Base-by-base conservation (phyloP, 2,113 vertebrate genomes). In the Panthera uncia region DNA sequence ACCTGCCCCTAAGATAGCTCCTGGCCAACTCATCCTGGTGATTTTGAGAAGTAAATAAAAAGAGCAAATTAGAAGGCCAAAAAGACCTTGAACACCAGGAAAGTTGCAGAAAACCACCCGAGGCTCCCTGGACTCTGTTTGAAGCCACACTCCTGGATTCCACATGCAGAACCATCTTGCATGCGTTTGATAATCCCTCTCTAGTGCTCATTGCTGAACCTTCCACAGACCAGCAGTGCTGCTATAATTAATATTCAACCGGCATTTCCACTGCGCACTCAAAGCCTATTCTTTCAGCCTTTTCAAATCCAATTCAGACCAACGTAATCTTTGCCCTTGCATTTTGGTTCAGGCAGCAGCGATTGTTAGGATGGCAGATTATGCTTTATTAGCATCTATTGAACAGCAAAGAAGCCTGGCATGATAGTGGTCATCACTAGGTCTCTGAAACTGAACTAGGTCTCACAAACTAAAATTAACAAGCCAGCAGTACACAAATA, bases 241-340 rank as follows among this genome's bases (percentile, higher is more conserved):
- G 0, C 86, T 33, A 4, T 41, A 71, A 97, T 98, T 97, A 97
- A 95, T 73, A 98, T 98, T 93, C 97, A 86, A 27, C 78, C 38
- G 50, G 87, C 96, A 95, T 96, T 95, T 80, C 97, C 91, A 88
- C 96, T 92, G 96, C 82, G 1, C 83, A 80, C 80, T 55, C 93
- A 41, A 86, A 93, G 74, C 50, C 96, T 93, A 91, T 71, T 89
- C 97, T 92, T 82, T 89, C 92, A 93, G 97, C 86, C 95, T 97
- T 97, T 98, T 97, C 89, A 84, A 97, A 97, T 97, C 94, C 92
- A 98, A 85, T 97, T 97, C 97, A 90, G 52, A 80, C 86, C 95
- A 63, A 93, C 95, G 95, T 89, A 68, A 94, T 95, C 90, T 97
- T 79, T 94, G 95, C 88, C 95, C 82, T 97, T 89, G 93, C 36